Evolutionary conservation across 1,140 invertebrate genomes (phyloP).

Genomic region (Rhyacophila brunnea): DNA sequence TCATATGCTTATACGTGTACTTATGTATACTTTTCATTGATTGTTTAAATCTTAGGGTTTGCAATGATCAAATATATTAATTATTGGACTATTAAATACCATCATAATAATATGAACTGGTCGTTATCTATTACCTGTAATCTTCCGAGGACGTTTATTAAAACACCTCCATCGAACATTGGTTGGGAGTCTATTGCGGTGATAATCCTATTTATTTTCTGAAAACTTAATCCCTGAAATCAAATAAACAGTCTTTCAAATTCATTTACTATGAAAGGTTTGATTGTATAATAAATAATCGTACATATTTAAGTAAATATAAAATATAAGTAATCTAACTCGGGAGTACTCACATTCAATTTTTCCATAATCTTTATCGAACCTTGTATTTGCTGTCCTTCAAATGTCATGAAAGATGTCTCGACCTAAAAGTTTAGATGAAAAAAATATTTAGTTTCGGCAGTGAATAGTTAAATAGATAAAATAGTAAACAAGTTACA

Average conservation of each 20-base stretch:
- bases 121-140: constrained; percentile 68
- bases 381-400: constrained; percentile 89
- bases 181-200: constrained; percentile 94
- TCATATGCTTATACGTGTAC: no score
- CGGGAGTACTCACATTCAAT: constrained; percentile 71
- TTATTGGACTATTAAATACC: no score
- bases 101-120: no score
- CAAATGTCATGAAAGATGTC: constrained; percentile 93
- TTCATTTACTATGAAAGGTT: not conserved
- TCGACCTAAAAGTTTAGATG: constrained; percentile 66
- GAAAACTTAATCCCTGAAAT: constrained; percentile 80
- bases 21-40: no score
- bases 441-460: constrained; percentile 4
- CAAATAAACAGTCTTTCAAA: constrained; percentile 23
- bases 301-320: constrained; percentile 6
- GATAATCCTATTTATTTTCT: constrained; percentile 89
- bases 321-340: not conserved
- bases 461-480: constrained; percentile 2
- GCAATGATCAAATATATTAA: no score
- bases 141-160: constrained; percentile 91
- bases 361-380: constrained; percentile 92
- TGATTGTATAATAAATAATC: constrained; percentile 1
- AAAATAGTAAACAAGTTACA: constrained; percentile 18
- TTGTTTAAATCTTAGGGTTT: no score
- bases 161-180: constrained; percentile 91